Base-by-base conservation (phyloP, 2,888 invertebrate species). In the Tetranychus truncatus region DNA sequence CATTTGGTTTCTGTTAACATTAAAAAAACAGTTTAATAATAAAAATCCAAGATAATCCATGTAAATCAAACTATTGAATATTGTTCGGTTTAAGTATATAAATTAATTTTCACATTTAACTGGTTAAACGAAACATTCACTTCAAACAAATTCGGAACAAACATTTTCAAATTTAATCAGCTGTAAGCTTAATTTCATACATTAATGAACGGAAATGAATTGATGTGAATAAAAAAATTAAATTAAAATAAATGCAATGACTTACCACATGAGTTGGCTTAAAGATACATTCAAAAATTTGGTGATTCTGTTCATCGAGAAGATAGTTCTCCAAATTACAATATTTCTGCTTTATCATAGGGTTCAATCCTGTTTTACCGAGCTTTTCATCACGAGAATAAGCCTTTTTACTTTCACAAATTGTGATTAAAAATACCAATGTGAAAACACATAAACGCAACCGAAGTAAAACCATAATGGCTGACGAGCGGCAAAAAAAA, bases 241-340 rank as follows among this genome's bases (percentile, higher is more conserved):
- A 7, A 66, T 7, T 66, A 7, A 24, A 66, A 20, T 20, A 1
- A 66, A 15, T 20, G 20, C 15, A 11, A 20, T 18, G n/a, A 69
- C 69, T 69, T 69, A 69, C 69, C 20, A 69, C 69, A 9, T 69
- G n/a, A 6, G 69, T 69, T 20, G 69, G 69, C 15, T 69, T 69
- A 69, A 69, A 69, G 69, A 69, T 24, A 8, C 69, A 69, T 7
- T 20, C 20, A 20, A 20, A 69, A 69, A 69, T 69, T 24, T 24
- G 20, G 1, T 20, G 21, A 24, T 69, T 69, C 69, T 69, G 69
- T 21, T 69, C 69, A 69, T 69, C 69, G 34, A 24, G 21, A 20
- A 69, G 20, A 20, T 69, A 69, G 8, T 69, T 24, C 18, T 69
- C 69, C 21, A 69, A 69, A 15, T 69, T 69, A 21, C 69, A 69